phyloP scores from a whole-genome alignment of 2,888 invertebrate species.

The Keiferia lycopersicella region DNA sequence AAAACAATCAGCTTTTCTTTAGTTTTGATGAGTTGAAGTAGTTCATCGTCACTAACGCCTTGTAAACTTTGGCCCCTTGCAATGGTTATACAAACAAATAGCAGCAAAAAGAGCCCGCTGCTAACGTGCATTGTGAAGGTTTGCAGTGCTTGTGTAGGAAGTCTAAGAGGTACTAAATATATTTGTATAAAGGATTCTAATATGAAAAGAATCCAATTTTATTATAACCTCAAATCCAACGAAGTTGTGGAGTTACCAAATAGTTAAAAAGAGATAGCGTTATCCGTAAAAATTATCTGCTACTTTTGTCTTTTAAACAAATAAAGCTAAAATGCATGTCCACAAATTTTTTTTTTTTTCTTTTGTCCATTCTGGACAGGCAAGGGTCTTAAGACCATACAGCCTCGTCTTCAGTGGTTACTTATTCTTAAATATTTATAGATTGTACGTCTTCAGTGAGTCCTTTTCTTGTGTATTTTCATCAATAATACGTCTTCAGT shows the following conservation, averaged over 20 bases:
- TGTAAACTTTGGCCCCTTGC: constrained; percentile 73
- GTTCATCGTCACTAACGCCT: constrained; percentile 88
- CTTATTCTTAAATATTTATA: no score
- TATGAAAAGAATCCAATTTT: background rate
- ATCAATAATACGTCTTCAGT: no score
- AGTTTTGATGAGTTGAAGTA: constrained; percentile 87
- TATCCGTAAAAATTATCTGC: background rate
- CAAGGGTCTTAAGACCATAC: no score
- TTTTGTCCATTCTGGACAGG: no score
- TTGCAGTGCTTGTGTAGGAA: background rate
- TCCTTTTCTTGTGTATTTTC: no score
- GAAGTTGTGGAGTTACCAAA: background rate
- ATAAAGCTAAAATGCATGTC: background rate
- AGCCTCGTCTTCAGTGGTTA: no score
- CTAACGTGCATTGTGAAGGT: background rate
- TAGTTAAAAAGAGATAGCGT: background rate
- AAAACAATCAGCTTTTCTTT: constrained; percentile 91
- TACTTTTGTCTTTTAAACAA: background rate
- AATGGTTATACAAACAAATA: constrained; percentile 1
- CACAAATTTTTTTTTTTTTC: no score
- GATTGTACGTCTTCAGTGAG: no score
- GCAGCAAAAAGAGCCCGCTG: background rate
- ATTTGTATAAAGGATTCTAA: no score
- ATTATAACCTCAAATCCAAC: background rate
- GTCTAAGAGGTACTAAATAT: background rate